These are phyloP conservation scores for Phylloscopus trochilus DNA, from an alignment of 2,113 vertebrate genomes.

Conservation along the genomic window DNA sequence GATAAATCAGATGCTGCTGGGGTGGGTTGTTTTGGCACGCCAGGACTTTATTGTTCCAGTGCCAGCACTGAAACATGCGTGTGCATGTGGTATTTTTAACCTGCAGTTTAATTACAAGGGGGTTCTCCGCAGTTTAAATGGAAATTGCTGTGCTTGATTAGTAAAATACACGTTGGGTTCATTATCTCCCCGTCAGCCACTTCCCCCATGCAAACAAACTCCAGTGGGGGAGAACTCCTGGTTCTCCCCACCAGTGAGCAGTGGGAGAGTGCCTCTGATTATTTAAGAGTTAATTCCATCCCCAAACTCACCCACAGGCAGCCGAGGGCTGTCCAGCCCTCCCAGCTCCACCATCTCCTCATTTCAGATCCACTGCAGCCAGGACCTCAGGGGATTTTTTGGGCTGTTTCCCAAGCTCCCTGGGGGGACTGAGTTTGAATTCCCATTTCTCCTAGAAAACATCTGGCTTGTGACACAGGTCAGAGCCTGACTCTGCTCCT, in stretches of 20 bases:
- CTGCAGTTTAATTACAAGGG: neutral
- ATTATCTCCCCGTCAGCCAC: neutral
- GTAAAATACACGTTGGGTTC: neutral
- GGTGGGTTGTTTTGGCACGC: neutral
- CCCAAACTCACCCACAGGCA: neutral
- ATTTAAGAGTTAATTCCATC: neutral
- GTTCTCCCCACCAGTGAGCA: neutral
- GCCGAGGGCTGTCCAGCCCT: neutral
- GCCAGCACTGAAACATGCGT: neutral
- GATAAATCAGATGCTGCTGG: neutral
- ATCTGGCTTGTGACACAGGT: neutral
- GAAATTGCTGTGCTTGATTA: neutral
- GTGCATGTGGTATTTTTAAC: neutral
- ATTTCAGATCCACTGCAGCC: neutral
- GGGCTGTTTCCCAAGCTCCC: neutral
- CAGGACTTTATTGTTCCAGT: neutral
- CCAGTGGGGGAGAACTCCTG: neutral
- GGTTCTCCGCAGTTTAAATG: neutral
- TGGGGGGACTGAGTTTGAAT: neutral
- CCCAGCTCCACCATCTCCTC: neutral
- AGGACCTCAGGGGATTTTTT: neutral
- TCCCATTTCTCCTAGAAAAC: neutral
- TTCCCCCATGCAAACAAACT: neutral
- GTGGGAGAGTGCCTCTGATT: neutral
- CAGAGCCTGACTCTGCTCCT: neutral